Evolutionary conservation across 2,888 invertebrate genomes (phyloP).

Genomic region (Digitonthophagus gazella): DNA sequence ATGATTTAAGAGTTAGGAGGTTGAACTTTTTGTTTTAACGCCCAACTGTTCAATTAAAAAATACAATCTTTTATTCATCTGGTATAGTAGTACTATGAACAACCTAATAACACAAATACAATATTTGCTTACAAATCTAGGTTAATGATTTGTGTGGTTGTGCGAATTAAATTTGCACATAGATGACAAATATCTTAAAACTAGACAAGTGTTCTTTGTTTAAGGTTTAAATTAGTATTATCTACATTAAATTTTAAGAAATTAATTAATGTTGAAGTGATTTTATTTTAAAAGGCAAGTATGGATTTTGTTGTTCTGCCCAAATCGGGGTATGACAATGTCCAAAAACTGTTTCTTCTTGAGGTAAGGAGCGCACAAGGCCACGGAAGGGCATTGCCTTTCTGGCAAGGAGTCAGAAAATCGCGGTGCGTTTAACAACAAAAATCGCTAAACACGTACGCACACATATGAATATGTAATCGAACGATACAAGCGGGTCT

Average conservation of each 20-base stretch:
- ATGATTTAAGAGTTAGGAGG: too few relatives aligned
- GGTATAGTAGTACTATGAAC: background rate
- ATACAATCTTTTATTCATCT: background rate
- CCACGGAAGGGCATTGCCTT: conserved; percentile 27
- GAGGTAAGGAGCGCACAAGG: conserved; percentile 24
- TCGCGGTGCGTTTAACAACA: conserved; percentile 19
- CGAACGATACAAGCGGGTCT: conserved; percentile 1
- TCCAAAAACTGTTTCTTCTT: too few relatives aligned
- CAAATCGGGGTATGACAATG: too few relatives aligned
- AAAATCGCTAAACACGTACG: conserved; percentile 2
- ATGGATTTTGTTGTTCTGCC: too few relatives aligned
- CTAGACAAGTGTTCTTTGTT: too few relatives aligned
- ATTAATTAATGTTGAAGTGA: too few relatives aligned
- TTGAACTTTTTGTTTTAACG: too few relatives aligned
- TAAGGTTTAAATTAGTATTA: too few relatives aligned
- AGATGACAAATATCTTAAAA: background rate
- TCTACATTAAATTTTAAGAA: too few relatives aligned
- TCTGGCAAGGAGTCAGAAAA: conserved; percentile 16
- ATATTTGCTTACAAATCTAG: background rate
- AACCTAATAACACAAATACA: background rate
- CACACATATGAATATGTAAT: conserved; percentile 8
- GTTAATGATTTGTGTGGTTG: background rate
- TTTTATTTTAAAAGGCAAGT: too few relatives aligned
- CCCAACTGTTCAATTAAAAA: too few relatives aligned
- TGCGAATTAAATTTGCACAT: background rate